Conservation (phyloP, 1,140 invertebrate species). For the Heliothis subflexa region DNA sequence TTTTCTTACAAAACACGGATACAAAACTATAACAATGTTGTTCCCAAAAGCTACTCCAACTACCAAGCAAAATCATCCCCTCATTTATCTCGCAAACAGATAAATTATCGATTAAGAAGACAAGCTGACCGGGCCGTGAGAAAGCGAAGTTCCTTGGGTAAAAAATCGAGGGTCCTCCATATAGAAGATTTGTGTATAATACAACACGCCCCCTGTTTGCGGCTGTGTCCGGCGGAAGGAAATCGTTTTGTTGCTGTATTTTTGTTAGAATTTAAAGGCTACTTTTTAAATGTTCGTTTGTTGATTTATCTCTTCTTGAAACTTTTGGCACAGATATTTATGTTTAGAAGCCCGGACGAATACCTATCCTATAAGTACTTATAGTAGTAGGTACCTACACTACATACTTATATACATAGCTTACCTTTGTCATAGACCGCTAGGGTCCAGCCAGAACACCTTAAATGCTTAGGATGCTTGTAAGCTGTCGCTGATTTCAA, state of each 20-base stretch:
- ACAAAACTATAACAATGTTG: not conserved
- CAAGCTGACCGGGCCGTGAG: slow-evolving; percentile 30
- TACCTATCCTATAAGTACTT: too few species aligned
- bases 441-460: too few species aligned
- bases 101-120: slow-evolving; percentile 44
- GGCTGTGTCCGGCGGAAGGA: slow-evolving; percentile 21
- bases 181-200: slow-evolving; percentile 23
- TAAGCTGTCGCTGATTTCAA: too few species aligned
- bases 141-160: slow-evolving; percentile 10
- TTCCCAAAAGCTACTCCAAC: too few species aligned
- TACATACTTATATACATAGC: too few species aligned
- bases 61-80: slow-evolving; percentile 17
- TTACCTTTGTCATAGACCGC: too few species aligned
- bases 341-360: too few species aligned
- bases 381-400: too few species aligned
- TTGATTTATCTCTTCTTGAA: too few species aligned
- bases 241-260: not conserved
- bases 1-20: too few species aligned
- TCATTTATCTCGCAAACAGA: slow-evolving; percentile 30
- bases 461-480: too few species aligned
- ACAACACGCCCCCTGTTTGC: slow-evolving; percentile 7
- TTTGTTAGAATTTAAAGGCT: not conserved
- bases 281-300: not conserved
- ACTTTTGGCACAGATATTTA: too few species aligned
- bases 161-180: slow-evolving; percentile 24